phyloP scores from a whole-genome alignment of 2,797 vertebrate species.

The Mus spretus region DNA sequence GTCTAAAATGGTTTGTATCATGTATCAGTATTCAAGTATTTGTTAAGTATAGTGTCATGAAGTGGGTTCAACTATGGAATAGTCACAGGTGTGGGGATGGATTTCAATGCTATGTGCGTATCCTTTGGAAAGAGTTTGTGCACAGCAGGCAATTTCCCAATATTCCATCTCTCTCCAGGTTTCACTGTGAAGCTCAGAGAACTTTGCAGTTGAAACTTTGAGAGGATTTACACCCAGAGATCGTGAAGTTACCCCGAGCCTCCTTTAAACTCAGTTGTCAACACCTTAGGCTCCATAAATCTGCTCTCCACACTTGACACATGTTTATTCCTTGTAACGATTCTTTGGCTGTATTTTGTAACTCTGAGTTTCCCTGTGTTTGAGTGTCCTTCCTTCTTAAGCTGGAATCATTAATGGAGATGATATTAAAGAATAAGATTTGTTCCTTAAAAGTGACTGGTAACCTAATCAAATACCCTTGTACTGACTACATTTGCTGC shows the following conservation, averaged over 20 bases:
- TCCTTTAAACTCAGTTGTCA: background rate
- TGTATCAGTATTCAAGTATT: background rate
- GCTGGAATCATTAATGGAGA: slow-evolving; percentile 27
- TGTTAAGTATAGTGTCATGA: background rate
- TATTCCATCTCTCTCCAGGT: background rate
- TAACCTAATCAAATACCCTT: background rate
- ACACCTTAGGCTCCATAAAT: background rate
- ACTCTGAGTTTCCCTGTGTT: slow-evolving; percentile 21
- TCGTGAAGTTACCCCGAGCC: background rate
- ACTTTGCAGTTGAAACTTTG: background rate
- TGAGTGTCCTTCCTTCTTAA: background rate
- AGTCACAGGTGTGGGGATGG: background rate
- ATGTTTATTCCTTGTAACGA: slow-evolving; percentile 19
- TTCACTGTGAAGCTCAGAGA: background rate
- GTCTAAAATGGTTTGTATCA: background rate
- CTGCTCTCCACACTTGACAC: background rate
- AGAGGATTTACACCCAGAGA: slow-evolving; percentile 1
- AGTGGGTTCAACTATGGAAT: background rate
- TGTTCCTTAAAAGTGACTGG: slow-evolving; percentile 40
- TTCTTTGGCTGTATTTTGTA: slow-evolving; percentile 40
- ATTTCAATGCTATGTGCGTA: background rate
- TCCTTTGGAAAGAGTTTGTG: background rate
- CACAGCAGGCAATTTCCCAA: background rate
- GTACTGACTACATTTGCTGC: slow-evolving; percentile 19
- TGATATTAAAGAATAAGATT: slow-evolving; percentile 45